Percentiles rank a stretch among this genome's conserved stretches.
Evolutionary conservation across 2,113 vertebrate genomes (phyloP).

Genomic region (Pyxicephalus adspersus): DNA sequence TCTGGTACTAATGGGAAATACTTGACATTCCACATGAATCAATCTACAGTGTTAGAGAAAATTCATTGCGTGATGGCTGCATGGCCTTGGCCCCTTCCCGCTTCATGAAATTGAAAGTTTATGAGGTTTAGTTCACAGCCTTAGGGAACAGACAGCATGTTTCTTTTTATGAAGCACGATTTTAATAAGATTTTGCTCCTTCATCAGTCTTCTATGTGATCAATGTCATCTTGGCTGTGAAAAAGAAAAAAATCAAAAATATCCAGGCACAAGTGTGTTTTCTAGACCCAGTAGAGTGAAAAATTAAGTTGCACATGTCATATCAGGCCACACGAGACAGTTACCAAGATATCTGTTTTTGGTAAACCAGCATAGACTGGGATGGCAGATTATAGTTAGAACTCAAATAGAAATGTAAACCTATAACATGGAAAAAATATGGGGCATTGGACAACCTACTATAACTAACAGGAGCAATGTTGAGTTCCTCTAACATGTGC

Average conservation of each 20-base stretch:
- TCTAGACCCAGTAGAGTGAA: neutral
- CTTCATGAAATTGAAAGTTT: constrained; percentile 53
- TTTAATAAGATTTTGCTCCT: constrained; percentile 32
- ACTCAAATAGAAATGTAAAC: neutral
- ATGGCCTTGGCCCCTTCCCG: constrained; percentile 46
- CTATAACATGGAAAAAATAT: too few relatives aligned
- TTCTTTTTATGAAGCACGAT: constrained; percentile 42
- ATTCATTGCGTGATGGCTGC: constrained; percentile 44
- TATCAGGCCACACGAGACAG: neutral
- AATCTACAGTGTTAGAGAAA: constrained; percentile 50
- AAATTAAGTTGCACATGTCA: neutral
- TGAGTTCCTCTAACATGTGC: too few relatives aligned
- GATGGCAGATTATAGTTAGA: neutral
- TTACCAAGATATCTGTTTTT: neutral
- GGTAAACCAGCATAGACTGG: neutral
- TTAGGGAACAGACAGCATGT: constrained; percentile 37
- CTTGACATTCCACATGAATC: constrained; percentile 51
- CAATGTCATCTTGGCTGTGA: constrained; percentile 27
- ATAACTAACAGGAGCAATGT: too few relatives aligned
- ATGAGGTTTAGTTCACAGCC: constrained; percentile 50
- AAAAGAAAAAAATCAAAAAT: constrained; percentile 23
- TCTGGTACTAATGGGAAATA: constrained; percentile 48
- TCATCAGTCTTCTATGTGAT: constrained; percentile 23
- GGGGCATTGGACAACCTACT: too few relatives aligned
- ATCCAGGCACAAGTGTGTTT: constrained; percentile 2